A percentile compares a stretch with the other conserved stretches of the same genome.
Evolutionary conservation across 2,888 invertebrate species (phyloP).

Genomic region (Acanthacorydalis orientalis): DNA sequence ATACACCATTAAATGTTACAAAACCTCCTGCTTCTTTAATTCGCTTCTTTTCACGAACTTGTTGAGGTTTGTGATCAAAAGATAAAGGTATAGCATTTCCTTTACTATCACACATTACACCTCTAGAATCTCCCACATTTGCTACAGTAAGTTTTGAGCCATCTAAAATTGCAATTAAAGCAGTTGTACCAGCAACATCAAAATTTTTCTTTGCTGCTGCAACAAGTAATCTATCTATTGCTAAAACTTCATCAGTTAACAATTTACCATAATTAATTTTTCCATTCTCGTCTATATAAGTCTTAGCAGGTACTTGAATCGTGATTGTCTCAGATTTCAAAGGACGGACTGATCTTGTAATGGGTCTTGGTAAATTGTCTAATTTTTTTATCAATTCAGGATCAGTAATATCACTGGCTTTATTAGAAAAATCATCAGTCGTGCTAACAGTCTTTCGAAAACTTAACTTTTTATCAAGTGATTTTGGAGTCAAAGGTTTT

Average conservation of each 20-base stretch:
- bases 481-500: conserved; percentile 20
- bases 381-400: conserved; percentile 46
- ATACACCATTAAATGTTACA: conserved; percentile 88
- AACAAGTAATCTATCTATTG: conserved; percentile 66
- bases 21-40: conserved; percentile 93
- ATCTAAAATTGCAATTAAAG: conserved; percentile 75
- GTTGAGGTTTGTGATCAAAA: conserved; percentile 93
- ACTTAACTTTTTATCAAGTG: conserved; percentile 41
- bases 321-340: conserved; percentile 28
- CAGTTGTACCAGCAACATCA: conserved; percentile 77
- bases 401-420: conserved; percentile 43
- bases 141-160: conserved; percentile 72
- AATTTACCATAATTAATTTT: conserved; percentile 67
- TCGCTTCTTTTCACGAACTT: conserved; percentile 80
- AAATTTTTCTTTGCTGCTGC: conserved; percentile 64
- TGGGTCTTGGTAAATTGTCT: conserved; percentile 38
- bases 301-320: conserved; percentile 26
- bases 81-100: conserved; percentile 85
- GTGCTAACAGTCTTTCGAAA: conserved; percentile 48
- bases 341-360: conserved; percentile 44
- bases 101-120: conserved; percentile 83
- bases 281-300: conserved; percentile 52
- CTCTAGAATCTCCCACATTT: conserved; percentile 93
- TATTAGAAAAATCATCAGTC: conserved; percentile 34
- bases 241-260: conserved; percentile 72